Conservation (phyloP, 2,888 invertebrate genomes). For the Eilema sororculum region DNA sequence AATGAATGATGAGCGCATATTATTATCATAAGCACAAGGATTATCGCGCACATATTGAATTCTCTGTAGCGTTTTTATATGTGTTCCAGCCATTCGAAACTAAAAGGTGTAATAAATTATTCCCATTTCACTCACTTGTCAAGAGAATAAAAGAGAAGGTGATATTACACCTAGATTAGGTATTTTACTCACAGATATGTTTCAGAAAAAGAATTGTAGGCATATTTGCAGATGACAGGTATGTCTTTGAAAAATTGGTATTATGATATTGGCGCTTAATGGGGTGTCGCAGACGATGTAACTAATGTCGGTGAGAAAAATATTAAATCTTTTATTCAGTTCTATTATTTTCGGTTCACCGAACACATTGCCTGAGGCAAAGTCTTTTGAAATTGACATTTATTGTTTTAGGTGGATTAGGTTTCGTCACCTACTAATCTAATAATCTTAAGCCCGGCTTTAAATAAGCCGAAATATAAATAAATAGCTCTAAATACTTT, state of each 20-base stretch:
- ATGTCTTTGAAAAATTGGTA: neutral
- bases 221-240: neutral
- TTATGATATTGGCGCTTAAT: neutral
- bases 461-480: constrained; percentile 31
- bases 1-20: constrained; percentile 59
- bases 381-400: constrained; percentile 39
- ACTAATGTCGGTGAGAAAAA: neutral
- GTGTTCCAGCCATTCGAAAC: constrained; percentile 26
- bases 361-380: neutral
- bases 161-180: constrained; percentile 20
- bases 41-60: constrained; percentile 39
- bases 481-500: constrained; percentile 28
- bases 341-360: neutral
- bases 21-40: constrained; percentile 46
- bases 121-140: constrained; percentile 39
- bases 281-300: neutral
- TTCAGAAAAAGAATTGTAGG: constrained; percentile 39
- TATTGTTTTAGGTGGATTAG: constrained; percentile 69
- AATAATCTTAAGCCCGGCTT: constrained; percentile 49
- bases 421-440: constrained; percentile 53
- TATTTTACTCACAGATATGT: neutral
- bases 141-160: constrained; percentile 43
- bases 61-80: constrained; percentile 30
- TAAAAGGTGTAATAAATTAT: constrained; percentile 38
- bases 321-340: neutral